Conservation (phyloP, 2,888 invertebrate genomes). For the Apamea sordens region DNA sequence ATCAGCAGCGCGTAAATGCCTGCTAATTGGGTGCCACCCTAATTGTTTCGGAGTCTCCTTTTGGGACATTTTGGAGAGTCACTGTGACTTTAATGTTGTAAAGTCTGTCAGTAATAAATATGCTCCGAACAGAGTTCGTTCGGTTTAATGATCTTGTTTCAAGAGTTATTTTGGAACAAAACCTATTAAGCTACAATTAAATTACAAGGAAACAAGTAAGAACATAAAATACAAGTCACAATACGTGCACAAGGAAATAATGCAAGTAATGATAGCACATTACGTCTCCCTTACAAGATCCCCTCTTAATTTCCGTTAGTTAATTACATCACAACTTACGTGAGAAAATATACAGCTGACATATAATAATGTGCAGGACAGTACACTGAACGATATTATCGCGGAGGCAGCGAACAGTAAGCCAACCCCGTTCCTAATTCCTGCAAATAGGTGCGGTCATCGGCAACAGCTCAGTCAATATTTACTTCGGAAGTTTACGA, state of each 20-base stretch:
- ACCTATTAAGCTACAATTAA: neutral
- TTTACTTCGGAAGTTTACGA: slow-evolving; percentile 57
- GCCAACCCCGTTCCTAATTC: slow-evolving; percentile 13
- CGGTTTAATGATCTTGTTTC: slow-evolving; percentile 36
- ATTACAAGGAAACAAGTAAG: neutral
- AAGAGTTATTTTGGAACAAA: slow-evolving; percentile 19
- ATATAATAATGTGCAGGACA: neutral
- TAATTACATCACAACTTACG: slow-evolving; percentile 49
- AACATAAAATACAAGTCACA: neutral
- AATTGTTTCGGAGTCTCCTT: slow-evolving; percentile 58
- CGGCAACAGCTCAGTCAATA: slow-evolving; percentile 55
- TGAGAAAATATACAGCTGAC: slow-evolving; percentile 44
- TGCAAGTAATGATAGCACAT: slow-evolving; percentile 46
- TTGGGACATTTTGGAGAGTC: slow-evolving; percentile 52
- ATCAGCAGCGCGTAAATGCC: slow-evolving; percentile 60
- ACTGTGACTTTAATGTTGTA: slow-evolving; percentile 48
- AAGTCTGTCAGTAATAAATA: slow-evolving; percentile 56
- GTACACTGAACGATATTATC: neutral
- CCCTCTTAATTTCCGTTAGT: neutral
- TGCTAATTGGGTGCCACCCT: slow-evolving; percentile 63
- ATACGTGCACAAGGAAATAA: slow-evolving; percentile 26
- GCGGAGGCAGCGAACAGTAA: slow-evolving; percentile 4
- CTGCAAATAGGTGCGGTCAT: slow-evolving; percentile 44
- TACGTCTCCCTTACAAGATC: slow-evolving; percentile 13
- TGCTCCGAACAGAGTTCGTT: slow-evolving; percentile 25